Conservation (phyloP, 2,888 invertebrate species). For the Polydrusus pterygomalis region DNA sequence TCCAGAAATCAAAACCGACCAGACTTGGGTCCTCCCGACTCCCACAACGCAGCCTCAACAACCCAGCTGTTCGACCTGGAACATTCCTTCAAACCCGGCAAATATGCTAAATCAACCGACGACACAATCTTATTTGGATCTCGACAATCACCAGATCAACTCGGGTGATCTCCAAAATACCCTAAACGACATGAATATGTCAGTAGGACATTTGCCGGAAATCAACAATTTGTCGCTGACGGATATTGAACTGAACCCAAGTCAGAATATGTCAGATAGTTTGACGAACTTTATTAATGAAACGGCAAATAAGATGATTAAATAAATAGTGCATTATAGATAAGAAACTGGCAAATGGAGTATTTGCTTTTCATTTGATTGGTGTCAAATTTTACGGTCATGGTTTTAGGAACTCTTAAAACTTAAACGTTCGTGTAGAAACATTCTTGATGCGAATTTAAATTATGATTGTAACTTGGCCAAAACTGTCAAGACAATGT, state of each 20-base stretch:
- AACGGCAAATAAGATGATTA: conserved; percentile 29
- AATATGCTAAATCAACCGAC: background rate
- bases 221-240: conserved; percentile 72
- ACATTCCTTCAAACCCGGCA: conserved; percentile 25
- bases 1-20: conserved; percentile 37
- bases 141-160: conserved; percentile 72
- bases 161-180: conserved; percentile 51
- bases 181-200: conserved; percentile 49
- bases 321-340: background rate
- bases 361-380: no score
- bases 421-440: no score
- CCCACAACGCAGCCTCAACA: conserved; percentile 3
- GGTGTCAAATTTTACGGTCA: no score
- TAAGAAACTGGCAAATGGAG: background rate
- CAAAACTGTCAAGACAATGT: no score
- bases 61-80: conserved; percentile 38
- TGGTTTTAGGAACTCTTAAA: no score
- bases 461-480: no score
- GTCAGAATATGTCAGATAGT: conserved; percentile 75
- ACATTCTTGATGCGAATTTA: no score
- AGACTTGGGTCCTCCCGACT: conserved; percentile 28
- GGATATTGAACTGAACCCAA: conserved; percentile 65
- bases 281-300: conserved; percentile 68
- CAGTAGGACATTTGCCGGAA: conserved; percentile 60
- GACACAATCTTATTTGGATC: conserved; percentile 65